Conservation (phyloP, 1,140 invertebrate species). For the Ephestia elutella region DNA sequence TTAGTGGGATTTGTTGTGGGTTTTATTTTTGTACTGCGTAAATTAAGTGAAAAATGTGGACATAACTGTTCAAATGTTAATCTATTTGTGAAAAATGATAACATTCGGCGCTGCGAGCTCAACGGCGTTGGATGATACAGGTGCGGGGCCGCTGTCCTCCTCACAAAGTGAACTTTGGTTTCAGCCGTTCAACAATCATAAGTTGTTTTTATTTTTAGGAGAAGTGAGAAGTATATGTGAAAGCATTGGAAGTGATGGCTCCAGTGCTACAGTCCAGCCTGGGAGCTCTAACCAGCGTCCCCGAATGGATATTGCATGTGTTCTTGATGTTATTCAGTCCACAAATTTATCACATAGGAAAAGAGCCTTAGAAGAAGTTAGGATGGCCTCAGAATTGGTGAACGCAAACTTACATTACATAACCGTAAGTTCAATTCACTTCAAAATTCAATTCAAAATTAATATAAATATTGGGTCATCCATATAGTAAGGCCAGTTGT, state of each 20-base stretch:
- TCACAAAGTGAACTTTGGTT: constrained; percentile 32
- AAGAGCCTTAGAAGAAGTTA: constrained; percentile 89
- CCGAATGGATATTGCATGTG: constrained; percentile 93
- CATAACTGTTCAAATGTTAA: constrained; percentile 54
- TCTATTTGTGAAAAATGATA: constrained; percentile 61
- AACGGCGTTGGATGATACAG: constrained; percentile 54
- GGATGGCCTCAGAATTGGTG: constrained; percentile 83
- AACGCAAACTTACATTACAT: constrained; percentile 89
- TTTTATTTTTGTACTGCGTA: constrained; percentile 38
- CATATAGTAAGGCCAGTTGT: no score
- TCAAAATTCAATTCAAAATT: no score
- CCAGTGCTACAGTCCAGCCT: constrained; percentile 78
- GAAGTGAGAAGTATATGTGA: constrained; percentile 80
- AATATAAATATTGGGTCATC: no score
- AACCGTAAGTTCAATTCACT: constrained; percentile 77
- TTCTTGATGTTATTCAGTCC: constrained; percentile 86
- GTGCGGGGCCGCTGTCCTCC: constrained; percentile 21
- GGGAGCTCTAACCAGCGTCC: constrained; percentile 71
- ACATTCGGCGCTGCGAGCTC: constrained; percentile 60
- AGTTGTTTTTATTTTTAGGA: constrained; percentile 57
- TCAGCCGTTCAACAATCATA: constrained; percentile 23
- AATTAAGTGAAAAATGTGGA: constrained; percentile 32
- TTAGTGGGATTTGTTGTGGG: constrained; percentile 37
- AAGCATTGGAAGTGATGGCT: constrained; percentile 84
- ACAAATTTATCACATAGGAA: constrained; percentile 83